These are phyloP conservation scores for Periphyllus acericola DNA, from an alignment of 2,888 invertebrate species.

Conservation along the genomic window DNA sequence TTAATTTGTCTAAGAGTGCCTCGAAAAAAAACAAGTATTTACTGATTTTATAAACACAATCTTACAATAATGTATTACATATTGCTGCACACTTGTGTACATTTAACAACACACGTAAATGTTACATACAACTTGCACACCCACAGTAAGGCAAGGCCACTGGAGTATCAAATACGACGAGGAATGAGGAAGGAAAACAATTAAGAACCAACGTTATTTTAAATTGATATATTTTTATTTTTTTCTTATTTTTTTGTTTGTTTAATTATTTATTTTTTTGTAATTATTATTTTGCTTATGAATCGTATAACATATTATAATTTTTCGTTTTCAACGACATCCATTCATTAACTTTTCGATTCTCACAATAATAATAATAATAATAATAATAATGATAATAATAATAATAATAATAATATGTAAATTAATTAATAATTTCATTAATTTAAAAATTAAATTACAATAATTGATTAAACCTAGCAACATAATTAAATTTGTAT, in stretches of 20 bases:
- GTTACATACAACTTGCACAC: no score
- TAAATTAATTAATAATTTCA: conserved; percentile 50
- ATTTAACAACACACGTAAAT: no score
- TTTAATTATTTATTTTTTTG: conserved; percentile 31
- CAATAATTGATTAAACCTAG: conserved; percentile 50
- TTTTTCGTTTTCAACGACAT: conserved; percentile 55
- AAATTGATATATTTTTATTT: conserved; percentile 50
- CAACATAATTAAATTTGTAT: conserved; percentile 25
- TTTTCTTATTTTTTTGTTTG: conserved; percentile 26
- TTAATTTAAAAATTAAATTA: conserved; percentile 53
- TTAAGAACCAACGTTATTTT: background rate
- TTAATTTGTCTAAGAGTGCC: no score
- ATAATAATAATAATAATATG: conserved; percentile 51
- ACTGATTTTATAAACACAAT: no score
- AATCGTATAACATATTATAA: conserved; percentile 59
- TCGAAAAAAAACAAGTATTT: no score
- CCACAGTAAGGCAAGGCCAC: no score
- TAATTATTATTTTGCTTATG: conserved; percentile 57
- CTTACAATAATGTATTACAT: no score
- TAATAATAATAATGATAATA: conserved; percentile 46
- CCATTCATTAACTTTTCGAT: conserved; percentile 55
- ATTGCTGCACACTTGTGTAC: no score
- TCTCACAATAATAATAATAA: conserved; percentile 50
- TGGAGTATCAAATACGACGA: no score
- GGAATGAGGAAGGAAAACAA: background rate